Conservation (phyloP, 1,140 invertebrate species). For the Calycopis cecrops region DNA sequence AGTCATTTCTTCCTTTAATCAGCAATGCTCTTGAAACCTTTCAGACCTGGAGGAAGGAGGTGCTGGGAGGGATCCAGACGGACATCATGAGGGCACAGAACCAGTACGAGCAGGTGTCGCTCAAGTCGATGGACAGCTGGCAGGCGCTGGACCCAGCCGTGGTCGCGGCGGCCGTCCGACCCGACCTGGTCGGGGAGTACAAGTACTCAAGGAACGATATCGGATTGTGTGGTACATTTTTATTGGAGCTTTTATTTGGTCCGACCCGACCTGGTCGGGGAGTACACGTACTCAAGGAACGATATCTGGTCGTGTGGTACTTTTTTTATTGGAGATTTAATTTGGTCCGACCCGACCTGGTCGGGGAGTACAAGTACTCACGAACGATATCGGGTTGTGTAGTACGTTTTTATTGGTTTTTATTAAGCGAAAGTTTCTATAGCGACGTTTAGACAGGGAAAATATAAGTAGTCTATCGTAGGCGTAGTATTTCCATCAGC, state of each 20-base stretch:
- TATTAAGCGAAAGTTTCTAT: too few species aligned
- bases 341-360: conserved; percentile 44
- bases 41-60: conserved; percentile 50
- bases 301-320: not conserved
- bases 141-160: conserved; percentile 45
- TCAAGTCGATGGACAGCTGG: conserved; percentile 35
- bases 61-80: conserved; percentile 45
- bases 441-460: too few species aligned
- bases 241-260: not conserved
- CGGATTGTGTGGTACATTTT: conserved; percentile 44
- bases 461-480: too few species aligned
- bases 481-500: too few species aligned
- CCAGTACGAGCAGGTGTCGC: conserved; percentile 39
- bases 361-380: conserved; percentile 42
- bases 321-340: too few species aligned
- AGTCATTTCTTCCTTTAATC: not conserved
- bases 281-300: not conserved
- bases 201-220: conserved; percentile 53
- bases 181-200: conserved; percentile 46
- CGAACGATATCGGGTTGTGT: not conserved
- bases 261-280: not conserved
- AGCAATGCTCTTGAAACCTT: conserved; percentile 11
- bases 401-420: not conserved
- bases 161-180: conserved; percentile 34
- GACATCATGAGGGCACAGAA: conserved; percentile 51